phyloP scores from a whole-genome alignment of 2,113 vertebrate genomes.

The Lathamus discolor region DNA sequence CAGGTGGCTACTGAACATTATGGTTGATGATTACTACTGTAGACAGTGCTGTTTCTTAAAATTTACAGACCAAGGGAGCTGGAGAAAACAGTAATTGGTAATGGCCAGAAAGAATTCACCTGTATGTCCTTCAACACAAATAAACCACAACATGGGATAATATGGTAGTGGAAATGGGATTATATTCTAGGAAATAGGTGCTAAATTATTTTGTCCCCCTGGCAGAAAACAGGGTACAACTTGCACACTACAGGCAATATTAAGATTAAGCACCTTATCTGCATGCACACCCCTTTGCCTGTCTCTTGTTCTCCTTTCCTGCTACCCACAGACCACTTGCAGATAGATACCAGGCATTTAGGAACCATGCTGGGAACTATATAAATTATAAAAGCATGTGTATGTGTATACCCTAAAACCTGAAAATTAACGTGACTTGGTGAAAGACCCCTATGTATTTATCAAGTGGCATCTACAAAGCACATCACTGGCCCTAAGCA shows the following conservation, averaged over 20 bases:
- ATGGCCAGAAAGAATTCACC: not conserved
- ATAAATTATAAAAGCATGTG: not conserved
- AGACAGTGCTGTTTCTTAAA: not conserved
- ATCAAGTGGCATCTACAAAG: not conserved
- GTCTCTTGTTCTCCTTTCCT: not conserved
- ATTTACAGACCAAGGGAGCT: not conserved
- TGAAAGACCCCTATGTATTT: not conserved
- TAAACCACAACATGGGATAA: not conserved
- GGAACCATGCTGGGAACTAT: not conserved
- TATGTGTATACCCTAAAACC: not conserved
- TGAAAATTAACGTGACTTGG: not conserved
- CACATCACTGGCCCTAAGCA: not conserved
- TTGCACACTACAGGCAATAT: not conserved
- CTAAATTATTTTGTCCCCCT: not conserved
- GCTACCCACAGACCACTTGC: not conserved
- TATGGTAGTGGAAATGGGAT: not conserved
- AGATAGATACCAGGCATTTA: not conserved
- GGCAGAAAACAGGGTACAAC: not conserved
- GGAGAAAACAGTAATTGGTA: not conserved
- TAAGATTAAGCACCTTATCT: not conserved
- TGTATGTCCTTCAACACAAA: not conserved
- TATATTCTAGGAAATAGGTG: not conserved
- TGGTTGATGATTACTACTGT: not conserved
- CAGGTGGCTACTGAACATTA: not conserved
- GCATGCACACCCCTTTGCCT: not conserved